Evolutionary conservation across 2,888 invertebrate genomes (phyloP).

Genomic region (Dorcus hopei): DNA sequence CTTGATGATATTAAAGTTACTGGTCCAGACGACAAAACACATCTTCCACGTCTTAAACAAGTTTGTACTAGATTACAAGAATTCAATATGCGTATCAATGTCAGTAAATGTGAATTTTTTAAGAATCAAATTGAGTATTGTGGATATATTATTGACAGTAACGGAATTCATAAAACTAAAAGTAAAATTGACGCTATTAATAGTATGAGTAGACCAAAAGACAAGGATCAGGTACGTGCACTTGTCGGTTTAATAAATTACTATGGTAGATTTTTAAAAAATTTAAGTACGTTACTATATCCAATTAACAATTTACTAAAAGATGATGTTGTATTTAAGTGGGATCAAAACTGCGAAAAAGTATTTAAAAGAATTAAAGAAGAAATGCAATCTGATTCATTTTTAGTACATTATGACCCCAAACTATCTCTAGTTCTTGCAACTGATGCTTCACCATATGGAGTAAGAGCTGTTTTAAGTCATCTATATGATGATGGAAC

Average conservation of each 20-base stretch:
- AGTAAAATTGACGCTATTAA: conserved; percentile 36
- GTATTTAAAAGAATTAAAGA: conserved; percentile 31
- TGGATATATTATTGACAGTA: conserved; percentile 34
- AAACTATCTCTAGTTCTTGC: conserved; percentile 31
- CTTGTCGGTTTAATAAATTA: conserved; percentile 37
- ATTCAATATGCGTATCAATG: conserved; percentile 31
- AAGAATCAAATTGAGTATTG: conserved; percentile 32
- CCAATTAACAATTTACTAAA: conserved; percentile 32
- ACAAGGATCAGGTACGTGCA: conserved; percentile 30
- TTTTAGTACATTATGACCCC: conserved; percentile 32
- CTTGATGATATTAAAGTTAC: conserved; percentile 25
- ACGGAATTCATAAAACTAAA: conserved; percentile 35
- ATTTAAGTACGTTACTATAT: conserved; percentile 30
- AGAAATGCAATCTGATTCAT: conserved; percentile 25
- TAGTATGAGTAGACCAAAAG: conserved; percentile 27
- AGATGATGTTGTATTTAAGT: conserved; percentile 28
- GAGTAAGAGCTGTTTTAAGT: conserved; percentile 37
- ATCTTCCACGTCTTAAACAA: conserved; percentile 27
- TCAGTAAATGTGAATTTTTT: conserved; percentile 33
- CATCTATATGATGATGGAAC: conserved; percentile 36
- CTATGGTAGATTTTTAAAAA: conserved; percentile 37
- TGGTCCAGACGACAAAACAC: conserved; percentile 25
- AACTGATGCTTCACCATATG: conserved; percentile 31
- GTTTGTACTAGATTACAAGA: conserved; percentile 27
- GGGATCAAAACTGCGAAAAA: conserved; percentile 25